These are phyloP conservation scores for Anolis sagrei DNA, from an alignment of 2,113 vertebrate species.

Conservation along the genomic window DNA sequence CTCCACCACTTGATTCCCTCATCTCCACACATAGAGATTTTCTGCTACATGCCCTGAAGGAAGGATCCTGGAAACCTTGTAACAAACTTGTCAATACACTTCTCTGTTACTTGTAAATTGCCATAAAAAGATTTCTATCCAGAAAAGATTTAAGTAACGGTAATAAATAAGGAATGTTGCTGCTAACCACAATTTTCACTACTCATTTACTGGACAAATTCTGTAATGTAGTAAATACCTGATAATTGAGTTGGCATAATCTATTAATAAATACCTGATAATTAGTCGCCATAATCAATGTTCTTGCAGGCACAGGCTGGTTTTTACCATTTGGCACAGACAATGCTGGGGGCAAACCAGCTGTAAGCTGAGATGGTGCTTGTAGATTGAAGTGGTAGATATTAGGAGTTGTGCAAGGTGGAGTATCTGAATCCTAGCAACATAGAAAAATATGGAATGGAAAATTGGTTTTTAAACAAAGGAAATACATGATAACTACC, in stretches of 20 bases:
- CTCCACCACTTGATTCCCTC: too few species aligned
- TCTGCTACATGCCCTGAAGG: not conserved
- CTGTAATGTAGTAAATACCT: constrained; percentile 78
- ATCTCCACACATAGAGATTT: not conserved
- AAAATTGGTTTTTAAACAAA: constrained; percentile 63
- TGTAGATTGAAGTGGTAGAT: constrained; percentile 86
- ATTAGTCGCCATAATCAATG: constrained; percentile 84
- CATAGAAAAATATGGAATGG: constrained; percentile 57
- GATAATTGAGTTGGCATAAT: constrained; percentile 85
- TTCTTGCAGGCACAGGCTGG: constrained; percentile 77
- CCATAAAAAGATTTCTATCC: not conserved
- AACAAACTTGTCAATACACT: not conserved
- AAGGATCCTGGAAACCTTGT: not conserved
- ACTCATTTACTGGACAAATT: constrained; percentile 43
- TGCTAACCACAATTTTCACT: not conserved
- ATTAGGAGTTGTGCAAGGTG: constrained; percentile 81
- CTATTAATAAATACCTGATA: constrained; percentile 88
- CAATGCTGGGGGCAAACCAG: constrained; percentile 82
- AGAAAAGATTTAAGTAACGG: not conserved
- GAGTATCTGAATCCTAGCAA: constrained; percentile 92
- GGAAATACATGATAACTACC: constrained; percentile 47
- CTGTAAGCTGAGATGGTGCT: constrained; percentile 78
- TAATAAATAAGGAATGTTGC: constrained; percentile 21
- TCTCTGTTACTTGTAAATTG: not conserved
- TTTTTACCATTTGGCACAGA: constrained; percentile 83